phyloP scores from a whole-genome alignment of 2,113 vertebrate species.

The Hippocampus abdominalis region DNA sequence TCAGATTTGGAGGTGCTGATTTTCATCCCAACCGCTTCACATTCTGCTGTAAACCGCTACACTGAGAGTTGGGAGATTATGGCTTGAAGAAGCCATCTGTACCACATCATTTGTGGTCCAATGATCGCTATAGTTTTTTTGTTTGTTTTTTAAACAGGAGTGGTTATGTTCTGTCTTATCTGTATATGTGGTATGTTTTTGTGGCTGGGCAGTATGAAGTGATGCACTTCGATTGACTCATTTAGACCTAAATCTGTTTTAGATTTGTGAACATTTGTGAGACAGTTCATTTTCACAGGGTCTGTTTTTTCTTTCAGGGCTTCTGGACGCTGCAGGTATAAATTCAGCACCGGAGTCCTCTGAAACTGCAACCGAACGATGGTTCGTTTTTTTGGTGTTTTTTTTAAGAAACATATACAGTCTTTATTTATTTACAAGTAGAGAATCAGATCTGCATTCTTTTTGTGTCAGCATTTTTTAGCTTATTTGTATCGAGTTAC shows the following conservation, averaged over 20 bases:
- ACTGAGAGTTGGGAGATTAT: too few species aligned
- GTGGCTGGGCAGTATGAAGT: background rate
- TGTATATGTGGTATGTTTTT: background rate
- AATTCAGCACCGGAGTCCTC: background rate
- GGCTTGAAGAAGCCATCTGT: too few species aligned
- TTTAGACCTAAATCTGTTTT: background rate
- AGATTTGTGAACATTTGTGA: background rate
- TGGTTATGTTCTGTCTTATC: background rate
- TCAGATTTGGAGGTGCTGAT: too few species aligned
- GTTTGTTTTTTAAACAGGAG: background rate
- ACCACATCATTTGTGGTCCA: too few species aligned
- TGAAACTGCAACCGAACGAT: conserved; percentile 37
- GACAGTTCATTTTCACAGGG: background rate
- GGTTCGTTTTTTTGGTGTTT: conserved; percentile 47
- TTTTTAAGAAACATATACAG: background rate
- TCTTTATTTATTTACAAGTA: background rate
- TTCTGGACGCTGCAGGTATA: conserved; percentile 53
- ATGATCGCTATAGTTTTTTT: background rate
- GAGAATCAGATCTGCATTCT: background rate
- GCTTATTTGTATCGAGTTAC: too few species aligned
- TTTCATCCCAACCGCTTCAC: too few species aligned
- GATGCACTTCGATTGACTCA: conserved; percentile 22
- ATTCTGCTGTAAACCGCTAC: too few species aligned
- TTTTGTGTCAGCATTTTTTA: background rate
- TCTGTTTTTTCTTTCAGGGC: conserved; percentile 48